These are phyloP conservation scores for Protobothrops mucrosquamatus DNA, from an alignment of 2,113 vertebrate species.

Conservation along the genomic window DNA sequence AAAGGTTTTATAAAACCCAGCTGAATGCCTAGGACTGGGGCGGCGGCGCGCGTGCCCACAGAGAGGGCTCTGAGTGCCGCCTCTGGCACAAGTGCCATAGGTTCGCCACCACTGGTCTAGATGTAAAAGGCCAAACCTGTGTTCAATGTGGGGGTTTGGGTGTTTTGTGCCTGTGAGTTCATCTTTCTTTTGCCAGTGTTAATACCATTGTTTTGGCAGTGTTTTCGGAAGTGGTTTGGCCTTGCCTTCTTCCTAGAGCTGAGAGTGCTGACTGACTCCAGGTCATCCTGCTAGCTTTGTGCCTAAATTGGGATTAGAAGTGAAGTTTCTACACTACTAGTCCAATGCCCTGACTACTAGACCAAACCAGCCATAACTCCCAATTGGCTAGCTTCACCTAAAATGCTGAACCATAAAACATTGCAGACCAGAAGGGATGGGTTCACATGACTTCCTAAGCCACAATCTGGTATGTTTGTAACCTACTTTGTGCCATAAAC, in stretches of 20 bases:
- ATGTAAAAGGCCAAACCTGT: not conserved
- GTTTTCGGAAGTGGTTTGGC: not conserved
- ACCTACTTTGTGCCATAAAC: not conserved
- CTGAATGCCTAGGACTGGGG: no score
- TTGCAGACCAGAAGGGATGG: not conserved
- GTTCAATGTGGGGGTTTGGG: not conserved
- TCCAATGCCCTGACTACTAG: not conserved
- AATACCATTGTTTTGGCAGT: not conserved
- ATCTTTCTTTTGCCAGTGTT: not conserved
- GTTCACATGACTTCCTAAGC: not conserved
- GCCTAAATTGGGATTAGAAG: not conserved
- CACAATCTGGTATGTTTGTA: not conserved
- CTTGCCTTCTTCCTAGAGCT: not conserved
- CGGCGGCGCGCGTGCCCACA: no score
- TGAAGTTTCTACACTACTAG: not conserved
- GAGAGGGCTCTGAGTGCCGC: no score
- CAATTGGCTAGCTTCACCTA: not conserved
- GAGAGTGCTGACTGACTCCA: not conserved
- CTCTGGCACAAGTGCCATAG: no score
- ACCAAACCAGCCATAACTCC: not conserved
- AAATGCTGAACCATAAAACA: not conserved
- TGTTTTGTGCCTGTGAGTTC: not conserved
- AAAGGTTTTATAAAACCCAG: no score
- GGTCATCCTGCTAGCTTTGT: not conserved
- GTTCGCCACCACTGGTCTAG: no score